Conservation (phyloP, 2,888 invertebrate genomes). For the Lutraria lutraria region DNA sequence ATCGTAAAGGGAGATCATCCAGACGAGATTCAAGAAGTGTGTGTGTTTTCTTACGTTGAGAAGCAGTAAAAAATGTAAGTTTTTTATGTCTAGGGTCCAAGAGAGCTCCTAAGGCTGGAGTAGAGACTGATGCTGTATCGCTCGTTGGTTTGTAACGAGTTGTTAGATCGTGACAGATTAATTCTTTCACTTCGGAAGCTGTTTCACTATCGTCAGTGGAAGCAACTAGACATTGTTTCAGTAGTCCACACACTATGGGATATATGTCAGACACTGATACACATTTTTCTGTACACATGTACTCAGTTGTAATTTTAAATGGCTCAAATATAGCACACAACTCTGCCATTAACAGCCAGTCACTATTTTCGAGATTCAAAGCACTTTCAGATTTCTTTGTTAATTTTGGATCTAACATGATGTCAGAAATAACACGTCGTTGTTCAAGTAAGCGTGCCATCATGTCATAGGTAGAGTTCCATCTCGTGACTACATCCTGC, state of each 20-base stretch:
- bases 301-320: slow-evolving; percentile 10
- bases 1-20: neutral
- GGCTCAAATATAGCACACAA: neutral
- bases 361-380: slow-evolving; percentile 5
- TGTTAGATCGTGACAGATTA: neutral
- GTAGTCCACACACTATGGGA: slow-evolving; percentile 15
- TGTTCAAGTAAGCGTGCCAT: neutral
- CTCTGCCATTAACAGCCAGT: slow-evolving; percentile 10
- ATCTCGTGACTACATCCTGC: slow-evolving; percentile 35
- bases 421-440: slow-evolving; percentile 27
- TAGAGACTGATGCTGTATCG: neutral
- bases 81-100: neutral
- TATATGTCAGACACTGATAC: slow-evolving; percentile 14
- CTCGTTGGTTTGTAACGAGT: neutral
- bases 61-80: neutral
- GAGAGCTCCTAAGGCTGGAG: neutral
- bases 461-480: slow-evolving; percentile 28
- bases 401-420: slow-evolving; percentile 34
- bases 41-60: neutral
- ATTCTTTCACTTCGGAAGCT: neutral
- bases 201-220: neutral
- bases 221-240: neutral
- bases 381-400: slow-evolving; percentile 27
- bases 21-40: neutral
- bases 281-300: slow-evolving; percentile 23